Percentiles rank a stretch among this genome's conserved stretches.
phyloP scores from a whole-genome alignment of 2,113 vertebrate genomes.

The Sterrhoptilus dennistouni region DNA sequence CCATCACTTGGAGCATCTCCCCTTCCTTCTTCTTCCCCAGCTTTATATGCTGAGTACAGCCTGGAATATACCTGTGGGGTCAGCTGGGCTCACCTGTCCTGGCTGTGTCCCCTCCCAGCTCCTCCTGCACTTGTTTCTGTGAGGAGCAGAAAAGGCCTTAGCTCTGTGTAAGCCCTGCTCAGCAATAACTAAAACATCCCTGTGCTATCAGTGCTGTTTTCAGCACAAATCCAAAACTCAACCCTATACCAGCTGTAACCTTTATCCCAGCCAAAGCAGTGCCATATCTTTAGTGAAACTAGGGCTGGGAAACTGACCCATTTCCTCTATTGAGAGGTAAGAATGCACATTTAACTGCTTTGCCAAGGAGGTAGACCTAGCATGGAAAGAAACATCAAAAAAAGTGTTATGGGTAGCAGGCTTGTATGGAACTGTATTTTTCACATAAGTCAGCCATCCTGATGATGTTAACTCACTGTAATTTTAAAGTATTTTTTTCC shows the following conservation, averaged over 20 bases:
- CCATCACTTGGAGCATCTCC: accelerated
- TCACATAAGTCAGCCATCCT: background rate
- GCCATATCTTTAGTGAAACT: background rate
- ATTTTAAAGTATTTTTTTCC: background rate
- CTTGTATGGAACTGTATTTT: background rate
- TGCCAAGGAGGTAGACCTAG: background rate
- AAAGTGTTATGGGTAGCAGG: background rate
- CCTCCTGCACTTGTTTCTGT: background rate
- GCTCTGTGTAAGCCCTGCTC: background rate
- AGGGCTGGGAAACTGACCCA: background rate
- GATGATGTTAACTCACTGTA: background rate
- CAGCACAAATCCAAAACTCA: background rate
- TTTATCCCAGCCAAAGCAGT: background rate
- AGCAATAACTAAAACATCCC: background rate
- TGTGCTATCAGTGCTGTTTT: background rate
- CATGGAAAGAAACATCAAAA: background rate
- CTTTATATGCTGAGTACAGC: background rate
- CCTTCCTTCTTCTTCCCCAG: background rate
- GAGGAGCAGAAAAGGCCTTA: background rate
- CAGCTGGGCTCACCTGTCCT: background rate
- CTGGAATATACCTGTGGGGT: background rate
- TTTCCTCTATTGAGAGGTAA: background rate
- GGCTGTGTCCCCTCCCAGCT: background rate
- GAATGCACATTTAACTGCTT: background rate
- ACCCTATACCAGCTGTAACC: accelerated